A percentile compares a stretch with the other conserved stretches of the same genome.
Evolutionary conservation across 1,140 invertebrate genomes (phyloP).

Genomic region (Drosophila auraria): DNA sequence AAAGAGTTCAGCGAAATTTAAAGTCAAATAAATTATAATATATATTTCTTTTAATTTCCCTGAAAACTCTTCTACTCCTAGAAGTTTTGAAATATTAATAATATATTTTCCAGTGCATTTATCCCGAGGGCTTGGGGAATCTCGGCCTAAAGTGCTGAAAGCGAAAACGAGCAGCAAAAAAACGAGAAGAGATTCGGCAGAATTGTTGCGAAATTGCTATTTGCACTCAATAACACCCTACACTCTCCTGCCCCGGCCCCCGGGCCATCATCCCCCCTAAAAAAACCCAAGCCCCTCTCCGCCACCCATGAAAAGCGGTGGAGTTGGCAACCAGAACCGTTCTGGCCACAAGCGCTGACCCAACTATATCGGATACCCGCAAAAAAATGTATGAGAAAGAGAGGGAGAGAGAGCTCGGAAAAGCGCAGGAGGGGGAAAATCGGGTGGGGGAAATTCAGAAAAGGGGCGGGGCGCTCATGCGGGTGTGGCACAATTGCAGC

Average conservation of each 20-base stretch:
- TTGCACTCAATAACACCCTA: constrained; percentile 84
- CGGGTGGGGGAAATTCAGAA: background rate
- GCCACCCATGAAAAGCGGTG: constrained; percentile 19
- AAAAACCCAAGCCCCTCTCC: background rate
- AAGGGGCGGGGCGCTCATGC: constrained; percentile 7
- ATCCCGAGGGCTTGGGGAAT: constrained; percentile 29
- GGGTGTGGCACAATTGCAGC: constrained; percentile 65
- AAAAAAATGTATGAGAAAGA: constrained; percentile 73
- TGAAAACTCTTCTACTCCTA: rapidly evolving
- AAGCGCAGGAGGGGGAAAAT: constrained; percentile 1
- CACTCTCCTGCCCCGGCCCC: constrained; percentile 16
- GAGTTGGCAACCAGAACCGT: constrained; percentile 82
- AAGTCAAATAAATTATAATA: too few species aligned
- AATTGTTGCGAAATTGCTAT: constrained; percentile 85
- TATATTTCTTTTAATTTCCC: background rate
- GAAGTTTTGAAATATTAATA: background rate
- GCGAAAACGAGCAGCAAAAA: constrained; percentile 64
- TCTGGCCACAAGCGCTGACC: constrained; percentile 85
- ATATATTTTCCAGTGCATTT: constrained; percentile 1
- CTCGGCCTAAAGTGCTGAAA: constrained; percentile 80
- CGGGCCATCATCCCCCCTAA: too few species aligned
- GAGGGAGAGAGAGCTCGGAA: constrained; percentile 17
- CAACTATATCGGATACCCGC: constrained; percentile 85
- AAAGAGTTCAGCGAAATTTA: too few species aligned
- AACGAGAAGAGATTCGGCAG: constrained; percentile 62